Evolutionary conservation across 2,888 invertebrate species (phyloP).

Genomic region (Aplocera efformata): DNA sequence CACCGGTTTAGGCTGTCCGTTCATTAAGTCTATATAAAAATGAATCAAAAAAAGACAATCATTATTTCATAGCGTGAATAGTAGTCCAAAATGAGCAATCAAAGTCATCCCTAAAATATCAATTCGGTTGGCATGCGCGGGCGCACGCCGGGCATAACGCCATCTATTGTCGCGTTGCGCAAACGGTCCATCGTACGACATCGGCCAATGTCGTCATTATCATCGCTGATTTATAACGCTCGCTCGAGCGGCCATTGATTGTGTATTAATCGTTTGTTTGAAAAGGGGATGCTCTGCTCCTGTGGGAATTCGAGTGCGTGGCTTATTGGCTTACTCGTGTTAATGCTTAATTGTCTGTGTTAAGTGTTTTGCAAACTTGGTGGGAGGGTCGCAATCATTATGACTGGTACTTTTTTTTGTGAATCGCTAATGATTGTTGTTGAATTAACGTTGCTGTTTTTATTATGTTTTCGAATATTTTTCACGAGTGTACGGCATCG

Average conservation of each 20-base stretch:
- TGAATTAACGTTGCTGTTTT: too few relatives aligned
- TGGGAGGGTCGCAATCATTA: conserved; percentile 22
- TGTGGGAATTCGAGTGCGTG: conserved; percentile 58
- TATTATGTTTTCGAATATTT: too few relatives aligned
- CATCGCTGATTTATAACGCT: conserved; percentile 54
- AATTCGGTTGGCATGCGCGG: conserved; percentile 38
- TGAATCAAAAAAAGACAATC: too few relatives aligned
- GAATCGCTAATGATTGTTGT: too few relatives aligned
- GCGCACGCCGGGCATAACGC: conserved; percentile 50
- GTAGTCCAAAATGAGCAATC: neutral
- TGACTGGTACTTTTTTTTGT: conserved; percentile 6
- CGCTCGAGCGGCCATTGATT: conserved; percentile 67
- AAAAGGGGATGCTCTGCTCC: conserved; percentile 35
- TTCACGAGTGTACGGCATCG: too few relatives aligned
- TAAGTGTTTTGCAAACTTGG: conserved; percentile 34
- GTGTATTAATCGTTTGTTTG: conserved; percentile 76
- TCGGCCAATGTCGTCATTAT: conserved; percentile 56
- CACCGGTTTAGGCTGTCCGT: too few relatives aligned
- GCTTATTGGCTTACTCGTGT: conserved; percentile 56
- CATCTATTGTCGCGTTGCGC: conserved; percentile 53
- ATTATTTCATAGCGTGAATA: neutral
- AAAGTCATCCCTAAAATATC: too few relatives aligned
- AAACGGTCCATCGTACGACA: conserved; percentile 44
- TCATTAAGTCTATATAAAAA: too few relatives aligned
- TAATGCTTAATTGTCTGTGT: conserved; percentile 37